These are phyloP conservation scores for Microcebus jonahi DNA, from an alignment of 2,113 vertebrate genomes.

Conservation along the genomic window DNA sequence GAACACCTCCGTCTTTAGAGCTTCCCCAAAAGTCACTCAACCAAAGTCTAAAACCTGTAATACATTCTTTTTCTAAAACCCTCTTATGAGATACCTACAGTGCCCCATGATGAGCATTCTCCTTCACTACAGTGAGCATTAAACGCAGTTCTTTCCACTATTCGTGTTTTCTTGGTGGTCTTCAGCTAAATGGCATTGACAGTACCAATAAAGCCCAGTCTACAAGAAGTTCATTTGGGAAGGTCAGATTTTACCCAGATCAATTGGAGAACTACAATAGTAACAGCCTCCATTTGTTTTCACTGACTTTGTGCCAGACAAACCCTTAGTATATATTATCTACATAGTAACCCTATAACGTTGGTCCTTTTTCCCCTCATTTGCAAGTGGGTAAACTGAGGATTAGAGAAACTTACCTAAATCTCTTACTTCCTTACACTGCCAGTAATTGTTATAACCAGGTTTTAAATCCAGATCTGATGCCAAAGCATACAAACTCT, in stretches of 20 bases:
- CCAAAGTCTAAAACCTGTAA: neutral
- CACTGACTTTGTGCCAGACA: neutral
- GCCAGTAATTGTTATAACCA: neutral
- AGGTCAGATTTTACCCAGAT: neutral
- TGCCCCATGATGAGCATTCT: neutral
- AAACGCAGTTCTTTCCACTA: neutral
- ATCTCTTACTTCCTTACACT: neutral
- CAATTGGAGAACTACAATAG: neutral
- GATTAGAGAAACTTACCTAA: neutral
- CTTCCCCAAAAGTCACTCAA: neutral
- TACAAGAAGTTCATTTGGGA: neutral
- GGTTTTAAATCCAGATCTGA: slow-evolving; percentile 10
- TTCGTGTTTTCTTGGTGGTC: neutral
- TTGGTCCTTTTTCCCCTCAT: slow-evolving; percentile 5
- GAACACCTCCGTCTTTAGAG: neutral
- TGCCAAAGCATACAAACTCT: neutral
- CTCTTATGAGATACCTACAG: neutral
- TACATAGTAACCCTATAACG: neutral
- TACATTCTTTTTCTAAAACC: neutral
- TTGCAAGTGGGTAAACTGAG: neutral
- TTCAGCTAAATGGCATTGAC: neutral
- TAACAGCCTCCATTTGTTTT: neutral
- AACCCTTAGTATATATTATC: neutral
- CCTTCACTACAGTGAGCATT: neutral
- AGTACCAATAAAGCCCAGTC: neutral